phyloP scores from a whole-genome alignment of 2,113 vertebrate species.

The Genyomyrus donnyi region DNA sequence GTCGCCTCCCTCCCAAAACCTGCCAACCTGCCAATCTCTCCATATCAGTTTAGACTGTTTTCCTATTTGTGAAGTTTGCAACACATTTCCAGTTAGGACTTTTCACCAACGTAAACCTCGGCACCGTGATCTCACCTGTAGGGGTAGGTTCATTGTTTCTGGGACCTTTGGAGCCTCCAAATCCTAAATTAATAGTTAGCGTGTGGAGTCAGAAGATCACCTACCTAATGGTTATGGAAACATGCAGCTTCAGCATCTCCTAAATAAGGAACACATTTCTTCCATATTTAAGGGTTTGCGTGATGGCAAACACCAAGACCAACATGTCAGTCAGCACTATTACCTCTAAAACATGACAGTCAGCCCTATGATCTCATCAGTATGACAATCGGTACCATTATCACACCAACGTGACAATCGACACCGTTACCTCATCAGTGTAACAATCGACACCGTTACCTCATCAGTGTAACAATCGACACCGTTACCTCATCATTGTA shows the following conservation, averaged over 20 bases:
- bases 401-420: not conserved
- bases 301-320: not conserved
- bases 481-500: not conserved
- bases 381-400: not conserved
- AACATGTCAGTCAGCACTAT: not conserved
- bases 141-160: not conserved
- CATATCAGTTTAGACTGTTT: not conserved
- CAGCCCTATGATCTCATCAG: not conserved
- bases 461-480: not conserved
- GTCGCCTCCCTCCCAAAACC: not conserved
- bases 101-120: not conserved
- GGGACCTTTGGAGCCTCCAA: not conserved
- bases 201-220: not conserved
- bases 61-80: not conserved
- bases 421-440: not conserved
- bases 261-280: not conserved
- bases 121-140: not conserved
- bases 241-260: not conserved
- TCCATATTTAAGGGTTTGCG: not conserved
- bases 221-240: not conserved
- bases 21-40: not conserved
- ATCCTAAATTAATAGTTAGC: not conserved
- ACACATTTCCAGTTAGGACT: not conserved
- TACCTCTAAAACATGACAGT: not conserved
- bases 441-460: too few species aligned